These are phyloP conservation scores for Sinocyclocheilus maitianheensis DNA, from an alignment of 2,113 vertebrate genomes.

Conservation along the genomic window DNA sequence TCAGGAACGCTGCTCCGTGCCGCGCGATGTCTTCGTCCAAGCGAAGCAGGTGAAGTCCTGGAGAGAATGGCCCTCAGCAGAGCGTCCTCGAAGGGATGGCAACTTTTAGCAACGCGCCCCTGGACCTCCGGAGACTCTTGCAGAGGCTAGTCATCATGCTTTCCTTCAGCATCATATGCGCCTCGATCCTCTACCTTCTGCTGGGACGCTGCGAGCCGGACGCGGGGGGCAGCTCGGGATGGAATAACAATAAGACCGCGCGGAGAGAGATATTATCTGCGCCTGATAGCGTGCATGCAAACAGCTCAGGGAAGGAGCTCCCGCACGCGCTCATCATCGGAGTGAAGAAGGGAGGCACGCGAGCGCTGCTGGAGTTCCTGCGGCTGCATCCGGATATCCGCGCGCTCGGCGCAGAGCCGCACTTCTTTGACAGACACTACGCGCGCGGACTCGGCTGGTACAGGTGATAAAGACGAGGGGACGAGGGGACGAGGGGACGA, in stretches of 20 bases:
- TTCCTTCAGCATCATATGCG: conserved; percentile 72
- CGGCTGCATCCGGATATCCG: conserved; percentile 80
- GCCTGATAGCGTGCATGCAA: conserved; percentile 53
- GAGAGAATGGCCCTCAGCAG: conserved; percentile 70
- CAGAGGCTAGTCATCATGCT: conserved; percentile 74
- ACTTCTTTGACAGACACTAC: conserved; percentile 83
- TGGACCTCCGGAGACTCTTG: conserved; percentile 70
- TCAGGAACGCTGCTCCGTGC: too few species aligned
- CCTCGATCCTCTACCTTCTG: conserved; percentile 71
- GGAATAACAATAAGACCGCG: conserved; percentile 57
- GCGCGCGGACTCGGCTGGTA: conserved; percentile 79
- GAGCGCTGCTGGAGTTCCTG: conserved; percentile 80
- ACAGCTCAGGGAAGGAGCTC: conserved; percentile 70
- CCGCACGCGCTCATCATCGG: conserved; percentile 81
- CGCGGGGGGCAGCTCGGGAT: conserved; percentile 57
- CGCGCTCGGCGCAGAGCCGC: conserved; percentile 78
- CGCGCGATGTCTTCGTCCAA: background rate
- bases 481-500: background rate
- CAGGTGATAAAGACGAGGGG: conserved; percentile 67
- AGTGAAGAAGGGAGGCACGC: conserved; percentile 81
- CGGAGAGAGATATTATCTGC: background rate
- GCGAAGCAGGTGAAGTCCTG: conserved; percentile 16
- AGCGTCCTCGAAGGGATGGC: conserved; percentile 73
- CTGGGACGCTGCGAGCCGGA: conserved; percentile 72
- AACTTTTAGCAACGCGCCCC: conserved; percentile 61